Conservation (phyloP, 2,797 vertebrate genomes). For the Echeneis naucrates region DNA sequence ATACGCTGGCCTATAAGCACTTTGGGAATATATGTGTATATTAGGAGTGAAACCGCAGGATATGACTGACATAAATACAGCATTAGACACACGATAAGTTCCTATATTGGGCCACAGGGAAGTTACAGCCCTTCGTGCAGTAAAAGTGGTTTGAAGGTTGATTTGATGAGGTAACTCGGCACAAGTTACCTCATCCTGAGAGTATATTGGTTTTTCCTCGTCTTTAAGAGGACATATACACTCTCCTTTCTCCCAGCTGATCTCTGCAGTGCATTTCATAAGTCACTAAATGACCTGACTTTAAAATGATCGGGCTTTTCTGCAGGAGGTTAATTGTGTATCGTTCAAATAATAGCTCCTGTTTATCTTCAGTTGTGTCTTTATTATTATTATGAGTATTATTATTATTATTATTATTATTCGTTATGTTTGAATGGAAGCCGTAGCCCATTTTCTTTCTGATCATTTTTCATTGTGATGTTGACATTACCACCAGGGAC, state of each 20-base stretch:
- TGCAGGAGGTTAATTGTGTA: not conserved
- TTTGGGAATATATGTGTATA: not conserved
- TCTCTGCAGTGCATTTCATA: not conserved
- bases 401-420: not conserved
- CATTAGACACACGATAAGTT: not conserved
- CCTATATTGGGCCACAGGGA: not conserved
- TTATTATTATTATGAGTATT: not conserved
- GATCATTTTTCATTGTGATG: slow-evolving; percentile 35
- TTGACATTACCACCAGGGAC: slow-evolving; percentile 20
- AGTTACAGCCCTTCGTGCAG: not conserved
- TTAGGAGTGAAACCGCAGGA: not conserved
- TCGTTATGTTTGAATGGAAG: slow-evolving; percentile 10
- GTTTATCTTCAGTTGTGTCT: not conserved
- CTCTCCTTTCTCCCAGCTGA: not conserved
- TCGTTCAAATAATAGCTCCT: not conserved
- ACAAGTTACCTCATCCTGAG: not conserved
- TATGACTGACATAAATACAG: not conserved
- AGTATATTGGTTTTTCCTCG: not conserved
- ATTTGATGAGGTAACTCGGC: not conserved
- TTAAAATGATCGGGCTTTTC: not conserved
- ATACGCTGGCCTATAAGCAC: not conserved
- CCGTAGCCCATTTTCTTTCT: slow-evolving; percentile 18
- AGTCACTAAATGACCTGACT: not conserved
- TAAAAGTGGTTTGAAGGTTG: not conserved
- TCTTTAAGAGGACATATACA: not conserved